A percentile compares a stretch with the other conserved stretches of the same genome.
These are phyloP conservation scores for Erebia palarica DNA, from an alignment of 2,888 invertebrate genomes.

Conservation along the genomic window DNA sequence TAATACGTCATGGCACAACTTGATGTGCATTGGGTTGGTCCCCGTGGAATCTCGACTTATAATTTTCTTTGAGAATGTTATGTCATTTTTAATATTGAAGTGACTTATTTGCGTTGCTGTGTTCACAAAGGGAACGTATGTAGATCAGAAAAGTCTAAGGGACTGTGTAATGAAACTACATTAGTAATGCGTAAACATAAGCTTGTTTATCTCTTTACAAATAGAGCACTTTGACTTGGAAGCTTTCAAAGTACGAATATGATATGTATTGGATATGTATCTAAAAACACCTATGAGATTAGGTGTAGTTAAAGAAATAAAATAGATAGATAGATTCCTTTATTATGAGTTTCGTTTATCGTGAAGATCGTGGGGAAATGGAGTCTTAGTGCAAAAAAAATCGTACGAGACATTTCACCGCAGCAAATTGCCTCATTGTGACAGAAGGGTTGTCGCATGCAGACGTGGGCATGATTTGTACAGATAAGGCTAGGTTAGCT, in stretches of 20 bases:
- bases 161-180: constrained; percentile 53
- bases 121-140: constrained; percentile 70
- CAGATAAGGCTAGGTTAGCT: no score
- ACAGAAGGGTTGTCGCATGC: no score
- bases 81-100: constrained; percentile 78
- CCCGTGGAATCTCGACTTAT: constrained; percentile 75
- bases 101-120: constrained; percentile 66
- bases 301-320: no score
- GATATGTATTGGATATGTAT: not conserved
- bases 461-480: no score
- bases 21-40: constrained; percentile 74
- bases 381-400: no score
- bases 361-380: no score
- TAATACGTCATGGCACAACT: constrained; percentile 76
- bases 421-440: no score
- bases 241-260: not conserved
- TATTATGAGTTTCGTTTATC: no score
- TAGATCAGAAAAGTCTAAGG: constrained; percentile 58
- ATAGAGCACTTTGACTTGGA: not conserved
- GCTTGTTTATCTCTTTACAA: constrained; percentile 19
- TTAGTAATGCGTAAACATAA: constrained; percentile 29
- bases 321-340: no score
- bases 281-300: not conserved
- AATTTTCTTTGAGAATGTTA: constrained; percentile 80
- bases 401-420: no score